Evolutionary conservation across 1,140 invertebrate genomes (phyloP).

Genomic region (Solenopsis invicta): DNA sequence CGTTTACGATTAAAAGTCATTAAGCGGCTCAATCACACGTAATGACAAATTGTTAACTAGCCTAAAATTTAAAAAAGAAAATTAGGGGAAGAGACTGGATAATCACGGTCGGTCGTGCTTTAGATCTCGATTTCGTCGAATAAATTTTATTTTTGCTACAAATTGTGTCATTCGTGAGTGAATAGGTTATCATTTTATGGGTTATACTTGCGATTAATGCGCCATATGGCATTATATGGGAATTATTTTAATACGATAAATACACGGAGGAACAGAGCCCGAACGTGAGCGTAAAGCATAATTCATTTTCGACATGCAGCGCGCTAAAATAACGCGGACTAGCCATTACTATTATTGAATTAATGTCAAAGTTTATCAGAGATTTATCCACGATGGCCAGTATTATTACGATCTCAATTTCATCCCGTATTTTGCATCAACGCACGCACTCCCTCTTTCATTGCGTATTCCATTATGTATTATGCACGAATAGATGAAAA

Average conservation of each 20-base stretch:
- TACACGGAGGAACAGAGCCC: background rate
- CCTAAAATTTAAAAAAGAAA: slow-evolving; percentile 24
- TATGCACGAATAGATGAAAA: slow-evolving; percentile 47
- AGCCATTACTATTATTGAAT: slow-evolving; percentile 62
- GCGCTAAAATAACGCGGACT: slow-evolving; percentile 47
- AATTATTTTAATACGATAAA: slow-evolving; percentile 64
- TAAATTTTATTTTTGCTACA: slow-evolving; percentile 58
- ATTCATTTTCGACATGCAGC: slow-evolving; percentile 43
- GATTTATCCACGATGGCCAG: slow-evolving; percentile 34
- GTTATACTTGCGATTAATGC: background rate
- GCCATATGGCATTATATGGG: background rate
- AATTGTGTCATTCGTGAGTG: slow-evolving; percentile 63
- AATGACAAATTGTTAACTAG: slow-evolving; percentile 46
- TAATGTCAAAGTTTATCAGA: slow-evolving; percentile 56
- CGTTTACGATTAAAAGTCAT: slow-evolving; percentile 42
- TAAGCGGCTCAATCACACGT: slow-evolving; percentile 1
- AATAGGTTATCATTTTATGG: slow-evolving; percentile 61
- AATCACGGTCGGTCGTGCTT: background rate
- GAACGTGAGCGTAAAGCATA: slow-evolving; percentile 32
- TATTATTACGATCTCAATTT: slow-evolving; percentile 49
- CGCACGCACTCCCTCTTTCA: background rate
- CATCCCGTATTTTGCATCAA: slow-evolving; percentile 18
- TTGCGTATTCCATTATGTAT: slow-evolving; percentile 30
- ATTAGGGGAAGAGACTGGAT: background rate
- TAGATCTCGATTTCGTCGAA: slow-evolving; percentile 33